These are phyloP conservation scores for Drosophila punjabiensis DNA, from an alignment of 1,140 invertebrate genomes.

Conservation along the genomic window DNA sequence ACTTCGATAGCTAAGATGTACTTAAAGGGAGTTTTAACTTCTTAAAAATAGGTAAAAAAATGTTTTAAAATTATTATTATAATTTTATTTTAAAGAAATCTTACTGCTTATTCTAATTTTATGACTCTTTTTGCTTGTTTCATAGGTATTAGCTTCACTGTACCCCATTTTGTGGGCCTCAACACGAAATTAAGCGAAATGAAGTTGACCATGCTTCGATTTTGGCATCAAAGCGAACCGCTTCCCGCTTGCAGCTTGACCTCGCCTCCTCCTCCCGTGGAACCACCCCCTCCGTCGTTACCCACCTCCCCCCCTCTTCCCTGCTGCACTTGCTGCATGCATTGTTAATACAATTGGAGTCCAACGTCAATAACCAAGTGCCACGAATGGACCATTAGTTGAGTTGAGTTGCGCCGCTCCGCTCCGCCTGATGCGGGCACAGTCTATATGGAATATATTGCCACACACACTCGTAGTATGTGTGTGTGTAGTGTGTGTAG, in stretches of 20 bases:
- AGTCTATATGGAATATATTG: constrained; percentile 44
- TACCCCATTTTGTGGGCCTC: constrained; percentile 39
- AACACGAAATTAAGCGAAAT: constrained; percentile 83
- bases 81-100: neutral
- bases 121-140: accelerated
- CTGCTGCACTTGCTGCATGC: constrained; percentile 59
- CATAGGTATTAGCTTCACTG: neutral
- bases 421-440: constrained; percentile 57
- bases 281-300: neutral
- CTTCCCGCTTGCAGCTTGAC: constrained; percentile 46
- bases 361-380: constrained; percentile 83
- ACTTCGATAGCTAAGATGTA: neutral
- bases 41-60: neutral
- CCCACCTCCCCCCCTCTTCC: constrained; percentile 8
- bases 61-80: neutral
- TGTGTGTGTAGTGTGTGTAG: neutral
- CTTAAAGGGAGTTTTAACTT: accelerated
- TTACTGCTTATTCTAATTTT: neutral
- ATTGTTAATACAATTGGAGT: constrained; percentile 82
- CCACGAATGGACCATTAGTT: constrained; percentile 83
- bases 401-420: constrained; percentile 67
- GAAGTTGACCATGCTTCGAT: constrained; percentile 84
- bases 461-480: neutral
- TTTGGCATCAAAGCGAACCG: constrained; percentile 78
- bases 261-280: neutral